These are phyloP conservation scores for Leptodactylus fallax DNA, from an alignment of 2,797 vertebrate species.

Conservation along the genomic window DNA sequence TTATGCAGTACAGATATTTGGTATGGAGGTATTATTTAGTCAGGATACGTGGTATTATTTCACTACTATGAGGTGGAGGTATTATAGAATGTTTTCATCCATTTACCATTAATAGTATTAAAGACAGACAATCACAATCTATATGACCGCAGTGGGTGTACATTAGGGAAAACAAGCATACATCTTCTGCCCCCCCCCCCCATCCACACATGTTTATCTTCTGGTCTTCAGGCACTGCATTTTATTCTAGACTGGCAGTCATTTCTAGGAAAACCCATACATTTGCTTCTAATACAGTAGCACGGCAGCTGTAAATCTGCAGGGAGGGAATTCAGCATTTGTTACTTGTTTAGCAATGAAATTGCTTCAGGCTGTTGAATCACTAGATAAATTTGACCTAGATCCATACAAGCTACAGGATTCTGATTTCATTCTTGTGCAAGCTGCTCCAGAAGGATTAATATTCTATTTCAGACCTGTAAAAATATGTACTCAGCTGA, in stretches of 20 bases:
- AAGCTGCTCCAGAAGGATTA: slow-evolving; percentile 60
- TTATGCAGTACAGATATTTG: no score
- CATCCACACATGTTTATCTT: background rate
- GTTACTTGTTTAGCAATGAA: slow-evolving; percentile 73
- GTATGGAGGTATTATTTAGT: background rate
- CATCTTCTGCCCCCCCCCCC: background rate
- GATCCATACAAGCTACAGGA: slow-evolving; percentile 67
- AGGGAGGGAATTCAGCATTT: slow-evolving; percentile 69
- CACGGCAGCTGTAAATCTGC: slow-evolving; percentile 65
- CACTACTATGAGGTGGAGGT: background rate
- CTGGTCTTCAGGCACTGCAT: background rate
- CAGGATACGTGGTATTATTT: no score
- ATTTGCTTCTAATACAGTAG: slow-evolving; percentile 48
- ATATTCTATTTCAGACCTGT: slow-evolving; percentile 59
- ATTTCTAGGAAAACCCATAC: slow-evolving; percentile 60
- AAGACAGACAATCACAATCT: background rate
- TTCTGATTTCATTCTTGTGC: slow-evolving; percentile 53
- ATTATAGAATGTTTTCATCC: background rate
- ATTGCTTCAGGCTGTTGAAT: slow-evolving; percentile 76
- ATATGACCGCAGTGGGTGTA: background rate
- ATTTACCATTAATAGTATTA: background rate
- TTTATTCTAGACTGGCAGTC: slow-evolving; percentile 11
- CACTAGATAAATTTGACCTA: slow-evolving; percentile 73
- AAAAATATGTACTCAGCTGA: slow-evolving; percentile 44
- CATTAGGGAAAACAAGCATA: background rate